phyloP scores from a whole-genome alignment of 2,888 invertebrate species.

The Xanthia togata region DNA sequence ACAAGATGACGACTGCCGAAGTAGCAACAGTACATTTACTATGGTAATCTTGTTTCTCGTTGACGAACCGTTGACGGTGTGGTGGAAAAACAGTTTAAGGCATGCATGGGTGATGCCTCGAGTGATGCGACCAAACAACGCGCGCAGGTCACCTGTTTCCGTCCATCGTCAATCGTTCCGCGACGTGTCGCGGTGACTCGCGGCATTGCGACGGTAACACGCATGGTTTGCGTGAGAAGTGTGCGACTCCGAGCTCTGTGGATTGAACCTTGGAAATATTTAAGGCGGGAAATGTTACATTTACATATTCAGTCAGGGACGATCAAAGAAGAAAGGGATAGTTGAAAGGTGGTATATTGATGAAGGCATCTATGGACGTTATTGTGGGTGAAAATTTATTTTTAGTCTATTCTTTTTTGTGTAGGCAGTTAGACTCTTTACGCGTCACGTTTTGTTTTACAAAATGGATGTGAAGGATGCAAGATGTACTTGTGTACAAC shows the following conservation, averaged over 20 bases:
- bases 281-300: slow-evolving; percentile 70
- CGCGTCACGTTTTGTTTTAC: too few species aligned
- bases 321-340: slow-evolving; percentile 56
- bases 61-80: too few species aligned
- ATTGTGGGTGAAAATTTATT: slow-evolving; percentile 25
- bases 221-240: not conserved
- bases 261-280: slow-evolving; percentile 69
- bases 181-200: not conserved
- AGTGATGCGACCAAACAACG: too few species aligned
- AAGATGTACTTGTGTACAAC: too few species aligned
- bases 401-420: slow-evolving; percentile 12
- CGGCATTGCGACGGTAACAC: not conserved
- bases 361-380: slow-evolving; percentile 61
- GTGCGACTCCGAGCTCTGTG: slow-evolving; percentile 17
- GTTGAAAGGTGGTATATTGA: slow-evolving; percentile 59
- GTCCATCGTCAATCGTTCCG: not conserved
- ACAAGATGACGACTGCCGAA: too few species aligned
- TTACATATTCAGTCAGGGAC: slow-evolving; percentile 70
- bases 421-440: too few species aligned
- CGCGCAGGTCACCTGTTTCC: not conserved
- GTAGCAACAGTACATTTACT: too few species aligned
- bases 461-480: too few species aligned
- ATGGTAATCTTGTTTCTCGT: too few species aligned
- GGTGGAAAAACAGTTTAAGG: too few species aligned
- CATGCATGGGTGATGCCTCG: too few species aligned